Evolutionary conservation across 2,113 vertebrate genomes (phyloP), one percentile per base, ranked within the genome.

Genomic region (Pimephales promelas): DNA sequence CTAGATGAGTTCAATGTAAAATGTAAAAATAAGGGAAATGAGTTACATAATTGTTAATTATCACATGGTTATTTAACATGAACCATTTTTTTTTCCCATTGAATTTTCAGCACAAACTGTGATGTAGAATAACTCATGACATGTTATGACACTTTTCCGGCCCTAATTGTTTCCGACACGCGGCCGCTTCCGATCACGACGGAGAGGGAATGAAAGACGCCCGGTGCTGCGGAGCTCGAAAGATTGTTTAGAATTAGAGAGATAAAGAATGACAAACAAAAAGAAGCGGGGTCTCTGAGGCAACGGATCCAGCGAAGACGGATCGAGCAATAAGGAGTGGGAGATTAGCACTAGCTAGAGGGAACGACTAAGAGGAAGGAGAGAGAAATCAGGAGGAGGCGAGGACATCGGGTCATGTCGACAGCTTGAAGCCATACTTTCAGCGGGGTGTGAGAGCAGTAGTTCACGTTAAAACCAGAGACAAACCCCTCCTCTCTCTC

Each of bases 391-490:
- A 70, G 66, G 66, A 70, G 66, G 34, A 70, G 66, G 66, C 34
- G 83, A 83, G 77, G 83, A 66, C 36, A 81, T 74, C 14, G 82
- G 88, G 89, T 92, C 89, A 88, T 78, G 86, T 86, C 87, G 88
- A 88, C 86, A 89, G 87, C 86, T 86, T 82, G 43, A 85, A 86
- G 89, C 82, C 79, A 80, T 86, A 87, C 85, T 57, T 88, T 88
- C 82, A 88, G 79, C 24, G 7, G 71, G 84, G 43, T 74, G 62
- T 40, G n/a, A 79, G 72, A 83, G 74, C 59, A 28, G 52, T 2
- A 64, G 45, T 34, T 83, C 45, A 56, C 72, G 85, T 84, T 90
- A 80, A 86, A 89, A 18, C 16, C 72, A 49, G 43, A 74, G 43
- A 26, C 45, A 74, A 52, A 20, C 18, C 47, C 16, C 7, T 36